Evolutionary conservation across 1,140 invertebrate species (phyloP).

Genomic region (Drosophila simulans): DNA sequence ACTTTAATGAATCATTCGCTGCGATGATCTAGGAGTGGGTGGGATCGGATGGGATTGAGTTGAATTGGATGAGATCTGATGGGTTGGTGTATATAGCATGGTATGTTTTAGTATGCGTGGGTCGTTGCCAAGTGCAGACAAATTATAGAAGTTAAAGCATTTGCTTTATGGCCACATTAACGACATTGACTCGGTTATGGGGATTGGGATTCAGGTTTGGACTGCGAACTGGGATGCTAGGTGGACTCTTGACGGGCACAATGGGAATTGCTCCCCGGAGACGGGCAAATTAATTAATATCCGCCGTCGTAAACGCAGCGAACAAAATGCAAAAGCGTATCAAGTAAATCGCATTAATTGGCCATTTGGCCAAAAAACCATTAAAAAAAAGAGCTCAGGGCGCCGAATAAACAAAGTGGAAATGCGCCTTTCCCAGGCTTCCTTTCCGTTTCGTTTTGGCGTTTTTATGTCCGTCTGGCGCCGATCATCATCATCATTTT

Average conservation of each 20-base stretch:
- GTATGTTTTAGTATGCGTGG: constrained; percentile 13
- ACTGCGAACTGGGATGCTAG: neutral
- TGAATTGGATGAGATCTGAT: neutral
- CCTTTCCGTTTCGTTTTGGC: constrained; percentile 5
- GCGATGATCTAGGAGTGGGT: constrained; percentile 8
- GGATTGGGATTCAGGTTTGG: neutral
- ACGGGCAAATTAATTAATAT: constrained; percentile 56
- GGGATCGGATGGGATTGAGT: neutral
- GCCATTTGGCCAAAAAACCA: constrained; percentile 36
- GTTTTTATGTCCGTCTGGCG: constrained; percentile 74
- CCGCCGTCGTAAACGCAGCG: constrained; percentile 61
- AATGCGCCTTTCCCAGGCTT: constrained; percentile 51
- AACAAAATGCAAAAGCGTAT: constrained; percentile 52
- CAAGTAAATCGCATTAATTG: constrained; percentile 66
- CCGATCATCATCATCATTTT: constrained; percentile 44
- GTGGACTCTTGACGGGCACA: neutral
- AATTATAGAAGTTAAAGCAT: constrained; percentile 50
- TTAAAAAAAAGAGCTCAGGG: constrained; percentile 36
- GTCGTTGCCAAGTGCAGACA: constrained; percentile 33
- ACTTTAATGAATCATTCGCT: constrained; percentile 74
- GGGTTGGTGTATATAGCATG: neutral
- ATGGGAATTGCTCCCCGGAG: neutral
- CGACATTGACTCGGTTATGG: constrained; percentile 38
- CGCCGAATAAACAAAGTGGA: constrained; percentile 60
- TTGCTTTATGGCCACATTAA: constrained; percentile 58